Percentiles rank a stretch among this genome's conserved stretches.
Evolutionary conservation across 2,888 invertebrate species (phyloP).

Genomic region (Acanthacorydalis orientalis): DNA sequence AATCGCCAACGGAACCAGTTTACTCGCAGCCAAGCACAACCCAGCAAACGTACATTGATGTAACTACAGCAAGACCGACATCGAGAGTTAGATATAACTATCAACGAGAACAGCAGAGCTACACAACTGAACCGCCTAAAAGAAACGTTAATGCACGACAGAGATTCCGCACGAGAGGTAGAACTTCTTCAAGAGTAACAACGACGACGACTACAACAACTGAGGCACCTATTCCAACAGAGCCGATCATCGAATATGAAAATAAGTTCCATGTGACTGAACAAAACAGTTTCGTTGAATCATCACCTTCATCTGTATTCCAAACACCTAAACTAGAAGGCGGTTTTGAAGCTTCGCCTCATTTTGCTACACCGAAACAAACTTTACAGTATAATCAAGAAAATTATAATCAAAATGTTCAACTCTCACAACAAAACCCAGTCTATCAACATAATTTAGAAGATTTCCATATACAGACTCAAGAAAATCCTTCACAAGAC

Average conservation of each 20-base stretch:
- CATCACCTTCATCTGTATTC: conserved; percentile 5
- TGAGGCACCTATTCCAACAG: conserved; percentile 11
- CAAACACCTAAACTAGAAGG: conserved; percentile 10
- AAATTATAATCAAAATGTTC: no score
- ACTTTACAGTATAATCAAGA: background rate
- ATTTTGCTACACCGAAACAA: background rate
- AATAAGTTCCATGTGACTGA: background rate
- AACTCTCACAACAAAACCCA: background rate
- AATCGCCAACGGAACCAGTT: conserved; percentile 1
- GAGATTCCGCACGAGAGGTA: conserved; percentile 20
- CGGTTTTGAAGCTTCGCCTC: conserved; percentile 10
- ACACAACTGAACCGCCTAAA: conserved; percentile 8
- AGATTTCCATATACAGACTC: no score
- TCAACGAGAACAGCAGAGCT: background rate
- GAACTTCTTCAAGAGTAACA: conserved; percentile 9
- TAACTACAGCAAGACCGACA: conserved; percentile 5
- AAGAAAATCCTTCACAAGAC: no score
- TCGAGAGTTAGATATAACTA: conserved; percentile 5
- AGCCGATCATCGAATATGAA: no score
- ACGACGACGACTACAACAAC: conserved; percentile 20
- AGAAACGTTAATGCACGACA: conserved; percentile 12
- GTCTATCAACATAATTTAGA: conserved; percentile 1
- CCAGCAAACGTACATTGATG: background rate
- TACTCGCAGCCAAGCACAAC: background rate
- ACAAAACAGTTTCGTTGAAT: background rate